Percentiles rank a stretch among this genome's conserved stretches.
phyloP scores from a whole-genome alignment of 1,140 invertebrate species.

The Wasmannia auropunctata region DNA sequence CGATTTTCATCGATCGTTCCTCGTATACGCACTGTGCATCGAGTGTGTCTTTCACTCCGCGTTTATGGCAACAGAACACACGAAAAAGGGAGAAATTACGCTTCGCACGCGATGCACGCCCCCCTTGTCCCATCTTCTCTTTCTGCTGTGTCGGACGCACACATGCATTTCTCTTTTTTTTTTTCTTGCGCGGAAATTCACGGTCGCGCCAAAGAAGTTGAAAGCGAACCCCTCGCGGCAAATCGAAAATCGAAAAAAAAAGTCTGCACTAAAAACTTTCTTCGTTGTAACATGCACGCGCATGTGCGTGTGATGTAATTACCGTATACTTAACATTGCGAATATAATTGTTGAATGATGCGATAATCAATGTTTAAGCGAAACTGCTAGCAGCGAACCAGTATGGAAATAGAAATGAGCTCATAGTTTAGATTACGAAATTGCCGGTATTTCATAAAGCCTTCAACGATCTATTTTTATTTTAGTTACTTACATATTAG shows the following conservation, averaged over 20 bases:
- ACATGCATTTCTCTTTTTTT: not conserved
- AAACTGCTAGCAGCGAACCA: not conserved
- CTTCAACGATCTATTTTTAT: not conserved
- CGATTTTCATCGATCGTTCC: slow-evolving; percentile 38
- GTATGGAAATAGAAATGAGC: not conserved
- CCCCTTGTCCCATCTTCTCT: not conserved
- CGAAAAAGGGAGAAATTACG: slow-evolving; percentile 53
- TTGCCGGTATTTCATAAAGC: not conserved
- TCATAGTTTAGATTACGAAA: not conserved
- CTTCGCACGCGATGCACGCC: slow-evolving; percentile 49
- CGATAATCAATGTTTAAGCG: not conserved
- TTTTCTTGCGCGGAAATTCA: slow-evolving; percentile 32
- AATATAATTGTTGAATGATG: slow-evolving; percentile 26
- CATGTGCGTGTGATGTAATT: slow-evolving; percentile 14
- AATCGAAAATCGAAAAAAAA: slow-evolving; percentile 26
- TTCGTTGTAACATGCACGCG: not conserved
- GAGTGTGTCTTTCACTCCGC: not conserved
- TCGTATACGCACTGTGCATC: slow-evolving; percentile 24
- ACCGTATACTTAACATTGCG: not conserved
- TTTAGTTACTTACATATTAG: not conserved
- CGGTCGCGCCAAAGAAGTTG: slow-evolving; percentile 5
- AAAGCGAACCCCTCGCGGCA: not conserved
- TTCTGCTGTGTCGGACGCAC: not conserved
- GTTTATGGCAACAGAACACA: not conserved
- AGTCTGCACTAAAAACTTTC: not conserved